phyloP scores from a whole-genome alignment of 2,797 vertebrate species.

The Distichodus sexfasciatus region DNA sequence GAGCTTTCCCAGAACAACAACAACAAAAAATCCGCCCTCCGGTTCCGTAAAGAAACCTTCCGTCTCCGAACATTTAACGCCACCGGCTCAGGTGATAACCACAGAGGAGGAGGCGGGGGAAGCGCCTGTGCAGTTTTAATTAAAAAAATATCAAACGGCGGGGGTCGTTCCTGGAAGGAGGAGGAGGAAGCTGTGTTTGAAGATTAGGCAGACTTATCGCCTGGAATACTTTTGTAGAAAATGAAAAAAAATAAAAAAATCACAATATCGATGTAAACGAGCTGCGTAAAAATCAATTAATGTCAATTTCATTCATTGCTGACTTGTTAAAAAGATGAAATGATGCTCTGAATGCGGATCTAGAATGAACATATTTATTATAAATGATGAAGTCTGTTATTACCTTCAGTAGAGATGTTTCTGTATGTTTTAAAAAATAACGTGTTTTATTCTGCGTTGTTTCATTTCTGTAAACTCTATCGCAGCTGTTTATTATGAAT shows the following conservation, averaged over 20 bases:
- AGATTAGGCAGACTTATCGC: neutral
- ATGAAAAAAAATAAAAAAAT: neutral
- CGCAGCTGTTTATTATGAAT: no score
- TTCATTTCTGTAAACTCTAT: no score
- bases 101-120: neutral
- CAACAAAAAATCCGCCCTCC: neutral
- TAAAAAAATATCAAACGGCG: constrained; percentile 17
- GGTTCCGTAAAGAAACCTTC: neutral
- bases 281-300: neutral
- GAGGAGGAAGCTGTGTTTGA: neutral
- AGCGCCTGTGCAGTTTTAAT: constrained; percentile 34
- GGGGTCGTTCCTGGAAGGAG: neutral
- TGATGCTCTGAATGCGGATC: no score
- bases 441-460: no score
- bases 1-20: constrained; percentile 41
- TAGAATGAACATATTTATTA: no score
- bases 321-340: neutral
- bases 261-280: neutral
- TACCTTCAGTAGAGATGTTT: no score
- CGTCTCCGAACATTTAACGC: neutral
- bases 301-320: neutral
- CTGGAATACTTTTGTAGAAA: neutral
- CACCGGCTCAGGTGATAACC: neutral
- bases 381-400: no score
- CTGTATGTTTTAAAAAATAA: no score